Conservation (phyloP, 2,797 vertebrate species). For the Acanthurus tractus region DNA sequence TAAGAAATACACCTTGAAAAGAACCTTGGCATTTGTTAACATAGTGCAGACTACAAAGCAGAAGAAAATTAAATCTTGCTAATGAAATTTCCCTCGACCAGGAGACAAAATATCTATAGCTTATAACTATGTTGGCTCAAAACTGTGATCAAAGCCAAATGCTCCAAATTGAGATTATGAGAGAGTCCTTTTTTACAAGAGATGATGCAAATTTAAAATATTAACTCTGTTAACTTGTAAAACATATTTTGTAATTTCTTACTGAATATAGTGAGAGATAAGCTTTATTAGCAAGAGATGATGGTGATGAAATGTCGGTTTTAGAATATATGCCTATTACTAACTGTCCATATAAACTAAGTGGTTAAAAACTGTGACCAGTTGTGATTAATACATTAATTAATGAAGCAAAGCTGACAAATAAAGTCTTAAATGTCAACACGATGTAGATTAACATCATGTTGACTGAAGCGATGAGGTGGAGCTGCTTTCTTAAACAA, state of each 20-base stretch:
- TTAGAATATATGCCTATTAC: constrained; percentile 13
- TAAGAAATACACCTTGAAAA: constrained; percentile 25
- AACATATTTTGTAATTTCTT: not conserved
- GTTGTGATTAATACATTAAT: constrained; percentile 5
- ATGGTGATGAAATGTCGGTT: constrained; percentile 2
- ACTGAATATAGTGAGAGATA: not conserved
- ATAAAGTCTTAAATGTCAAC: constrained; percentile 52
- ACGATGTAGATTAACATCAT: constrained; percentile 29
- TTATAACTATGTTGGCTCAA: constrained; percentile 3
- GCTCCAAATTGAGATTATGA: not conserved
- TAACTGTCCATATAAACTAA: constrained; percentile 10
- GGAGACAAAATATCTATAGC: constrained; percentile 4
- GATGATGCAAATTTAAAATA: constrained; percentile 6
- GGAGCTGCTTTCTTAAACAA: constrained; percentile 14
- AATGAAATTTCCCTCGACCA: constrained; percentile 4
- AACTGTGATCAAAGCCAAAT: constrained; percentile 6
- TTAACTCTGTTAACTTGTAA: not conserved
- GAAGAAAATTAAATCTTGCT: not conserved
- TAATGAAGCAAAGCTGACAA: constrained; percentile 43
- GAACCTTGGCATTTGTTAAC: constrained; percentile 7
- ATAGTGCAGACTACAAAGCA: not conserved
- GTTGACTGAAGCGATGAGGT: constrained; percentile 1
- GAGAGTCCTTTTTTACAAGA: not conserved
- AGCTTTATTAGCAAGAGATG: not conserved
- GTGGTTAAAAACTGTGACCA: not conserved